Percentiles rank a stretch among this genome's conserved stretches.
Conservation (phyloP, 2,797 vertebrate species). For the Poecile montanus region DNA sequence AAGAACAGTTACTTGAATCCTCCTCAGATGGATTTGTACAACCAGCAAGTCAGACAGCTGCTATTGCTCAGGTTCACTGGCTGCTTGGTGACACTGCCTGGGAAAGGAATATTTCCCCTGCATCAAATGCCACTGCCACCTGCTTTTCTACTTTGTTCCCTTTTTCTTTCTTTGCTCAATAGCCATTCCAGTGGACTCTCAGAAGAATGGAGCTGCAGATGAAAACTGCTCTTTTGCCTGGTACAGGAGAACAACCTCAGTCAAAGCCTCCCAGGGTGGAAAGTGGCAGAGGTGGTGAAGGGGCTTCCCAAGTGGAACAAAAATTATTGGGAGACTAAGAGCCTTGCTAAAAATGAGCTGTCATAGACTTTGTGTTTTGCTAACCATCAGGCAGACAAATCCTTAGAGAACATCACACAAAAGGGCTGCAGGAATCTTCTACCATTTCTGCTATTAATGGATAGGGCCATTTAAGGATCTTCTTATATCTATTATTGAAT, state of each 20-base stretch:
- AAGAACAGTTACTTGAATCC: background rate
- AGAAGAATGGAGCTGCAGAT: background rate
- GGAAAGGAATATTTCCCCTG: background rate
- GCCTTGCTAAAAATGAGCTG: background rate
- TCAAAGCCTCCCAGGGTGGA: accelerated
- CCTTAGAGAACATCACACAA: background rate
- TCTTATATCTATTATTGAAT: background rate
- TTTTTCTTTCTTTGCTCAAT: background rate
- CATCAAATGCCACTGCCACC: background rate
- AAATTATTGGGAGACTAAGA: background rate
- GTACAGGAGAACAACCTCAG: background rate
- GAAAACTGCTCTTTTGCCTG: background rate
- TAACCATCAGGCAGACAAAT: background rate
- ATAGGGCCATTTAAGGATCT: background rate
- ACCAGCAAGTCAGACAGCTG: background rate
- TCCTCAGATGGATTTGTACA: background rate
- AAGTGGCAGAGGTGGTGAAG: background rate
- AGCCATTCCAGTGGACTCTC: background rate
- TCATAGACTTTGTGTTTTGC: background rate
- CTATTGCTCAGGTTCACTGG: background rate
- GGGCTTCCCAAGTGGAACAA: background rate
- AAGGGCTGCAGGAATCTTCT: background rate
- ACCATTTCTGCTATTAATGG: background rate
- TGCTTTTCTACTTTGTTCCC: background rate
- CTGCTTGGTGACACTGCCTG: background rate